Evolutionary conservation across 2,113 vertebrate species (phyloP), one percentile per base, ranked within the genome.

Genomic region (Pithys albifrons): DNA sequence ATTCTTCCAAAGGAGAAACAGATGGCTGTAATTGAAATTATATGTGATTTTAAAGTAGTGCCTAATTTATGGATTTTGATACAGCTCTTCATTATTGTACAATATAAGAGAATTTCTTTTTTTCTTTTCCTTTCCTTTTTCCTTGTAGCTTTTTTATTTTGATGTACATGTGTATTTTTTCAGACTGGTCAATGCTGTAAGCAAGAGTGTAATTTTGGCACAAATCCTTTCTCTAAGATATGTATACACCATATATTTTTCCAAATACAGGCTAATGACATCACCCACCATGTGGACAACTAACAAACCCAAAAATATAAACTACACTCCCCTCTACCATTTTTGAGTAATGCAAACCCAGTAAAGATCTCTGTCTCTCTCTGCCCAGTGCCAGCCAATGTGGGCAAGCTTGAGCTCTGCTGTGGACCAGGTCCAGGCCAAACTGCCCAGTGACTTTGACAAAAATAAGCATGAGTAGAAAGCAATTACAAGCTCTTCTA

Each of bases 1-100:
- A 71, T 89, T 93, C 51, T 83, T 96, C 61, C 92, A 85, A 88
- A 95, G 89, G 85, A 94, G 95, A 97, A 95, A 96, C 95, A 97
- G 95, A 95, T 97, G 96, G 64, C 57, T 89, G 70, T 93, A 95
- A 96, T 75, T 93, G 91, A 97, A 95, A 93, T 92, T 81, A 91
- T 79, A 91, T 91, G 77, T 94, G 93, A 90, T 89, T 94, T 92
- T 92, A 78, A 96, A 78, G 70, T 91, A 92, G 31, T 54, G 79
- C 52, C 61, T 96, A 75, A 94, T 94, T 94, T 92, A 96, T 92
- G 74, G 83, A 89, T 83, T 88, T 85, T 86, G 39, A 91, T 91
- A 85, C 45, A 89, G 78, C 39, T 77, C 79, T 90, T 81, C 69
- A 73, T 43, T 86, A 84, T 71, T 90, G 64, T 23, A 72, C 61